Evolutionary conservation across 2,888 invertebrate genomes (phyloP), one percentile per base, ranked within the genome.

Genomic region (Drosophila fungiperda): DNA sequence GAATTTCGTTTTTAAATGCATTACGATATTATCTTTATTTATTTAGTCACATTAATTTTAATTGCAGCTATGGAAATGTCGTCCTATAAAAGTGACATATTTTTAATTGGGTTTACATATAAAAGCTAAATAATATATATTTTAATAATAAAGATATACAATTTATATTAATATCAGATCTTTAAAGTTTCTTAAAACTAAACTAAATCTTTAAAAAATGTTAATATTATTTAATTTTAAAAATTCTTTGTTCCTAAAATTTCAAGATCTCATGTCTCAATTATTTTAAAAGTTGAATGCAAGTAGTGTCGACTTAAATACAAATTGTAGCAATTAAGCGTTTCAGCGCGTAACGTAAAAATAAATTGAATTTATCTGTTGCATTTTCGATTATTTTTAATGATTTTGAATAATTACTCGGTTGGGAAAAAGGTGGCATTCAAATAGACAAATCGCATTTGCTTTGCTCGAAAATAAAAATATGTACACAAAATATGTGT

Each of bases 361-460:
- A 83, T 61, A 55, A 76, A 80, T 79, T 66, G 57, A 61, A 58
- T 42, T 57, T 59, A 29, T 61, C n/a, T 60, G 42, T 49, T 59
- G 62, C 35, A 42, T 60, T 68, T 61, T 32, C 7, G 15, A 15
- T 68, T 29, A 62, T 55, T 52, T 53, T 48, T n/a, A 33, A 26
- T 57, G 66, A 71, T 76, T 71, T 50, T 64, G 68, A 79, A 60
- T 66, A 66, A 82, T 72, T 33, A 48, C 23, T 35, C 32, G 40
- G 2, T 36, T 49, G 35, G 32, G 35, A 17, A 33, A 48, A 12
- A 33, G 11, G 12, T 45, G 63, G 12, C 23, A n/a, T 50, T n/a
- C 50, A 32, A 54, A 3, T 35, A 38, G 26, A 48, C 12, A 54
- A 38, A 54, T 42, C 45, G 9, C 33, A 60, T 64, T 45, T 26